phyloP scores from a whole-genome alignment of 2,888 invertebrate species.

The Pseudococcus longispinus region DNA sequence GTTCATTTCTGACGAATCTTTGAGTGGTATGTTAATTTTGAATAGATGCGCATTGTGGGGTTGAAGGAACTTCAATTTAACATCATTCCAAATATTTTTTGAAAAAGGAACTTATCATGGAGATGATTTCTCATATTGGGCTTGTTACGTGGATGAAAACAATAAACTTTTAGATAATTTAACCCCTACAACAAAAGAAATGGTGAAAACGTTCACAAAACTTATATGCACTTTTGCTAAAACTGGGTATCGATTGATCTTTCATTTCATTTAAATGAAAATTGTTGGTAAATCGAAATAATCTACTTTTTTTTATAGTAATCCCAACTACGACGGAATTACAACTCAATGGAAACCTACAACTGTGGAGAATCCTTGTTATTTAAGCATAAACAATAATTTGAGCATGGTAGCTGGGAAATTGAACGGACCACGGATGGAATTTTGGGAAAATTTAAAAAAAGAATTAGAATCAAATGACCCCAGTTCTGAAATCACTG shows the following conservation, averaged over 20 bases:
- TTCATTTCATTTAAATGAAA: no score
- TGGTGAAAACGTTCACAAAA: not conserved
- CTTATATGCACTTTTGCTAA: not conserved
- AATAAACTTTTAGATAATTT: not conserved
- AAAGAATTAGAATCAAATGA: no score
- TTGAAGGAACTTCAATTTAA: no score
- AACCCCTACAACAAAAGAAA: not conserved
- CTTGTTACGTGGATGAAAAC: no score
- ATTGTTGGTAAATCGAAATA: no score
- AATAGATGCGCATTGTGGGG: not conserved
- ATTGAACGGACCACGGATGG: no score
- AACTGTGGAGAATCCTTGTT: no score
- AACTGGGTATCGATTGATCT: not conserved
- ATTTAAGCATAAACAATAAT: no score
- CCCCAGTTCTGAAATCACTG: no score
- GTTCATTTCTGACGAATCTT: not conserved
- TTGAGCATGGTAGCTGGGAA: no score
- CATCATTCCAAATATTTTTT: no score
- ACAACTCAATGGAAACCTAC: not conserved
- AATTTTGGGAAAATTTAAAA: no score
- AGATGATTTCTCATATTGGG: not conserved
- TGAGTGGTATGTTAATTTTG: not conserved
- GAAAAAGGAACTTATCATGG: not conserved
- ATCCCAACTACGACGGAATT: not conserved
- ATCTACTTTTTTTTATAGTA: not conserved